Evolutionary conservation across 2,113 vertebrate genomes (phyloP), one percentile per base, ranked within the genome.

Genomic region (Dipodomys stephensi): DNA sequence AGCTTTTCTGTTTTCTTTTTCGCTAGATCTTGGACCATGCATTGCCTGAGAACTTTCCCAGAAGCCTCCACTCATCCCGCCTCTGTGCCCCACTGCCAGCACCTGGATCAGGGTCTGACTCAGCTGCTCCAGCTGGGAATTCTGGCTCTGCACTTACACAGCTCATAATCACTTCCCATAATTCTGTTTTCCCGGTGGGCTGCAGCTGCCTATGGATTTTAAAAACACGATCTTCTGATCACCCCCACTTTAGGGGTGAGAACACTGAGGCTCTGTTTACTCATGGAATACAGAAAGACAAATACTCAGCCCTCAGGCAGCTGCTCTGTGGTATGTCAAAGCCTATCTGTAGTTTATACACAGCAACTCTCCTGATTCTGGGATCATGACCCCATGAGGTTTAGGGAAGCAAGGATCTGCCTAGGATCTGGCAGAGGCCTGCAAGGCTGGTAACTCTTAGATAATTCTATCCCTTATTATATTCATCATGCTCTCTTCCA

Each of bases 201-300:
- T 57, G 53, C 12, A 57, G 12, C 15, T 57, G 53, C 15, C 53
- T 78, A 28, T 39, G 44, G 49, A 15, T 71, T 92, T 60, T 72
- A 87, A 91, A 79, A 39, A 68, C 10, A 53, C 6, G 6, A 4
- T 46, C 19, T 78, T 86, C n/a, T 76, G 27, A 10, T 73, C 30
- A 67, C 15, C 46, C 53, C 74, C 67, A 88, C 88, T 83, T 83
- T 60, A 67, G 4, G 89, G 82, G 3, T 39, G 68, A 78, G 87
- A 69, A 96, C 76, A 91, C 8, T 7, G 73, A 94, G 84, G 49
- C n/a, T 46, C 8, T 15, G 73, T 53, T 83, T 39, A 64, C 46
- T 82, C 78, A 46, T 60, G 78, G 80, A 88, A 39, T 32, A 93
- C 46, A 30, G 3, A 90, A 62, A 88, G 53, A 46, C 12, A 1